Base-by-base conservation (phyloP, 2,888 invertebrate species). In the Amphimallon solstitiale region DNA sequence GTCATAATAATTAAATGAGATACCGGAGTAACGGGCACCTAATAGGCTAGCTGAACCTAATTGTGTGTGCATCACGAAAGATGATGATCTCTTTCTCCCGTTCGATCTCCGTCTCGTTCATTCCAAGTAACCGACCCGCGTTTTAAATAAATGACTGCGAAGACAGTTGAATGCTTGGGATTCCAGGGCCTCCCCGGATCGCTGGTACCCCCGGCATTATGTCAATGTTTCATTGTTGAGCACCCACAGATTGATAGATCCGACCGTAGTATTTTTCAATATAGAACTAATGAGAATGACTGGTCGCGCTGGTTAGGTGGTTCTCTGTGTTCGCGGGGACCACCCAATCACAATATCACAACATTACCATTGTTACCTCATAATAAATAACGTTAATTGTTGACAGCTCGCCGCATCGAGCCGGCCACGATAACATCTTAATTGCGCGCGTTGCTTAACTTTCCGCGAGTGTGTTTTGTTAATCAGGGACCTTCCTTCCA, bases 361-460 rank as follows among this genome's bases (percentile, higher is more conserved):
- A 81, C 80, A 81, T 79, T 79, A 80, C 81, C 81, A 81, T 82
- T 81, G 82, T 82, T 81, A 78, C 77, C 79, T 80, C 79, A 79
- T 81, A 81, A 82, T 82, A 82, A 82, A 82, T 82, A 80, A 82
- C 80, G 81, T 82, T 82, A 82, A 82, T 82, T 82, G 82, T 82
- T 79, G 82, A 82, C 82, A 81, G 82, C 77, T 79, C 75, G 78
- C 80, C 78, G 80, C 79, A 80, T 80, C 81, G 81, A 77, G 79
- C 63, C 77, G 75, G 75, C 74, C 75, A 77, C 74, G 82, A 82
- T 82, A 82, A 82, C 81, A 82, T 82, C 82, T 82, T 82, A 82
- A 82, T 82, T 82, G 81, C 80, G 76, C 72, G 71, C 64, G 67
- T 76, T 75, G 78, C 78, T 78, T 75, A 79, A 80, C 78, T 80